Evolutionary conservation across 2,888 invertebrate genomes (phyloP).

Genomic region (Diarsia dahlii): DNA sequence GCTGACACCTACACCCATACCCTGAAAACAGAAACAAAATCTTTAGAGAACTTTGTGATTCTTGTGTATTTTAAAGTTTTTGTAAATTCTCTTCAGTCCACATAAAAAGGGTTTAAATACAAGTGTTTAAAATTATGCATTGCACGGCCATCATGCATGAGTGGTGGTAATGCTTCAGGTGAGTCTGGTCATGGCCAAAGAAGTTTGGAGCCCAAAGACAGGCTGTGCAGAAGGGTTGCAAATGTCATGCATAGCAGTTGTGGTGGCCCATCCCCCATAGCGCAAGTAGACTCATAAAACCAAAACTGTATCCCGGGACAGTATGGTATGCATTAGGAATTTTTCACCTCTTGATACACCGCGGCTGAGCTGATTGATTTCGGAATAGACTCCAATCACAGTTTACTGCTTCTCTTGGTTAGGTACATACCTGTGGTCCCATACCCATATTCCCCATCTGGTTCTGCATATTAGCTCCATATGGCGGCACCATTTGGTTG

Average conservation of each 20-base stretch:
- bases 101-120: not conserved
- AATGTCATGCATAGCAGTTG: too few relatives aligned
- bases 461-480: slow-evolving; percentile 88
- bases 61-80: not conserved
- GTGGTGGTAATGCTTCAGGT: too few relatives aligned
- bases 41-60: not conserved
- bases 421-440: slow-evolving; percentile 83
- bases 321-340: too few relatives aligned
- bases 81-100: not conserved
- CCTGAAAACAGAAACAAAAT: slow-evolving; percentile 71
- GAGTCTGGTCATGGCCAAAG: too few relatives aligned
- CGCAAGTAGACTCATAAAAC: too few relatives aligned
- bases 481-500: slow-evolving; percentile 89
- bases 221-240: too few relatives aligned
- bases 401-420: not conserved
- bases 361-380: not conserved
- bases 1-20: slow-evolving; percentile 86
- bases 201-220: too few relatives aligned
- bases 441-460: slow-evolving; percentile 90
- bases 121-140: not conserved
- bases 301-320: too few relatives aligned
- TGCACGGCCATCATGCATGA: too few relatives aligned
- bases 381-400: not conserved
- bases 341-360: too few relatives aligned
- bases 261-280: too few relatives aligned